Percentiles rank a stretch among this genome's conserved stretches.
phyloP scores from a whole-genome alignment of 2,888 invertebrate species.

The Crematogaster levior region DNA sequence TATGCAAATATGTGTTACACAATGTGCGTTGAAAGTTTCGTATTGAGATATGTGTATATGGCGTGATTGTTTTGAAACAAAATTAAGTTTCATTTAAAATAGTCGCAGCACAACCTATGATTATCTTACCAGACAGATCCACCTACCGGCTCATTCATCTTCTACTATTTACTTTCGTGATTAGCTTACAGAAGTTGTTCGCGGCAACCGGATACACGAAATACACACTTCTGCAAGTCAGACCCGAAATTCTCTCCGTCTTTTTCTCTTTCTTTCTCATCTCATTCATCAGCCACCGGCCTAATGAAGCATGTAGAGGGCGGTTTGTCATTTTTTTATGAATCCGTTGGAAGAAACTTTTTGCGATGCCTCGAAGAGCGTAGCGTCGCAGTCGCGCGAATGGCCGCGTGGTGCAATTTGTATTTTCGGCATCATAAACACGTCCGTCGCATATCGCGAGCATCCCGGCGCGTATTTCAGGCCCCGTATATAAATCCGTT shows the following conservation, averaged over 20 bases:
- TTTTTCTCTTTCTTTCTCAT: neutral
- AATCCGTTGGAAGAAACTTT: slow-evolving; percentile 51
- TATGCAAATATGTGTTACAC: slow-evolving; percentile 25
- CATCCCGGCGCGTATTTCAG: slow-evolving; percentile 78
- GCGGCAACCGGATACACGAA: slow-evolving; percentile 62
- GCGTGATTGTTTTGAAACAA: neutral
- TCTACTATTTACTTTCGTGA: slow-evolving; percentile 35
- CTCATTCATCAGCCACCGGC: slow-evolving; percentile 31
- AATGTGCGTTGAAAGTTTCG: neutral
- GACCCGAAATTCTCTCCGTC: slow-evolving; percentile 57
- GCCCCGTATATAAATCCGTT: slow-evolving; percentile 84
- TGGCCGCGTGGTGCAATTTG: slow-evolving; percentile 71
- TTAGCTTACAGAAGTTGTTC: slow-evolving; percentile 34
- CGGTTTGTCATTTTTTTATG: slow-evolving; percentile 50
- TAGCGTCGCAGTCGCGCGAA: slow-evolving; percentile 16
- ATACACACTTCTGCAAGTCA: slow-evolving; percentile 67
- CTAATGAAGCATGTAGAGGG: slow-evolving; percentile 54
- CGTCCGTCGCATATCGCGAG: slow-evolving; percentile 76
- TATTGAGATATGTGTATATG: neutral
- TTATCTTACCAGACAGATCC: slow-evolving; percentile 16
- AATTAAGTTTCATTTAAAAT: slow-evolving; percentile 28
- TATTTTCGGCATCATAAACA: slow-evolving; percentile 82
- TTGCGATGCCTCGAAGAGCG: slow-evolving; percentile 57
- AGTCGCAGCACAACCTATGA: slow-evolving; percentile 29
- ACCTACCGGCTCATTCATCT: neutral